Evolutionary conservation across 2,113 vertebrate genomes (phyloP).

Genomic region (Pygathrix nemaeus): DNA sequence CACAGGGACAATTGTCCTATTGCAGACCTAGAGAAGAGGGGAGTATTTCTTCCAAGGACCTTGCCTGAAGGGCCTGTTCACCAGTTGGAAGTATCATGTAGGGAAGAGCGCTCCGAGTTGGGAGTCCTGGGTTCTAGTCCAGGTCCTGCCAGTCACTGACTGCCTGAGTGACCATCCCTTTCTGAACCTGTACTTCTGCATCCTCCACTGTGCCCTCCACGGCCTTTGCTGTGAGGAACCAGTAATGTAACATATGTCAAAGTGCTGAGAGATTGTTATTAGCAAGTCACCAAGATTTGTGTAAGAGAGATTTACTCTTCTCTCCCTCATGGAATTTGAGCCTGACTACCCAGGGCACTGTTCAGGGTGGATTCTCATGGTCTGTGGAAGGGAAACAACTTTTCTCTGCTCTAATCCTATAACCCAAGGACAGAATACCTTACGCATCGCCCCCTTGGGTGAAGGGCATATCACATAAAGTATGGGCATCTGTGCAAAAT

Average conservation of each 20-base stretch:
- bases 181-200: neutral
- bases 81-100: neutral
- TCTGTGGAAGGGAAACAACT: neutral
- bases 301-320: neutral
- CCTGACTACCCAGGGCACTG: neutral
- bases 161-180: neutral
- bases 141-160: neutral
- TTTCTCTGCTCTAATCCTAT: conserved; percentile 10
- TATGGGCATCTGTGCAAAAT: neutral
- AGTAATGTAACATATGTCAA: neutral
- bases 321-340: conserved; percentile 3
- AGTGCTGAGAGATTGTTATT: neutral
- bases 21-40: neutral
- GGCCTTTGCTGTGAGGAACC: neutral
- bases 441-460: neutral
- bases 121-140: neutral
- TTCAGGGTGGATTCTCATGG: neutral
- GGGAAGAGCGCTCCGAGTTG: neutral
- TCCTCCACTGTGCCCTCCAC: neutral
- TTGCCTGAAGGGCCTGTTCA: neutral
- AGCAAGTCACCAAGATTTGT: neutral
- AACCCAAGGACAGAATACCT: neutral
- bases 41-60: neutral
- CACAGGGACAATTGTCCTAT: neutral
- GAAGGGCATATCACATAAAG: neutral